A percentile compares a stretch with the other conserved stretches of the same genome.
phyloP scores from a whole-genome alignment of 2,113 vertebrate genomes.

The Falcunculus frontatus region DNA sequence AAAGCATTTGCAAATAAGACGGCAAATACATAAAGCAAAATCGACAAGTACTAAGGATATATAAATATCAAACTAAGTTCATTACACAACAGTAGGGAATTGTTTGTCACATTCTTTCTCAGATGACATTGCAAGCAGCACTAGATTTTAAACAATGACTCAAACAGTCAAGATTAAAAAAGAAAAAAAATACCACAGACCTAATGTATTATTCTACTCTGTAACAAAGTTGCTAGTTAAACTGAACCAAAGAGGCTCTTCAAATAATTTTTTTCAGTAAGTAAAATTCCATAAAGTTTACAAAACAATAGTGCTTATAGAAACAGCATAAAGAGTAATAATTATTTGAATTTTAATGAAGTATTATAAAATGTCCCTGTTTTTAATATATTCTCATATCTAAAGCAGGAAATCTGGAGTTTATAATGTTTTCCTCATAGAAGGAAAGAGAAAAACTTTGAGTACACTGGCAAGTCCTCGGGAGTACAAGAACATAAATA shows the following conservation, averaged over 20 bases:
- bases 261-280: not conserved
- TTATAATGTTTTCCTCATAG: not conserved
- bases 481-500: not conserved
- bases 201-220: not conserved
- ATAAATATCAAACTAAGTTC: not conserved
- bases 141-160: conserved; percentile 47
- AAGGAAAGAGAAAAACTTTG: not conserved
- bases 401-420: not conserved
- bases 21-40: not conserved
- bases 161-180: conserved; percentile 22
- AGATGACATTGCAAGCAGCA: not conserved
- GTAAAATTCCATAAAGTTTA: conserved; percentile 18
- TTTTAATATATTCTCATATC: not conserved
- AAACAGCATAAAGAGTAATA: not conserved
- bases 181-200: not conserved
- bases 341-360: not conserved
- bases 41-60: not conserved
- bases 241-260: not conserved
- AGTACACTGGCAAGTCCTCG: not conserved
- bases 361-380: not conserved
- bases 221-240: conserved; percentile 15
- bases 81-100: not conserved
- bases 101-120: not conserved
- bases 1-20: not conserved
- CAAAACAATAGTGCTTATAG: not conserved